phyloP scores from a whole-genome alignment of 2,888 invertebrate genomes.

The Mactromeris polynyma region DNA sequence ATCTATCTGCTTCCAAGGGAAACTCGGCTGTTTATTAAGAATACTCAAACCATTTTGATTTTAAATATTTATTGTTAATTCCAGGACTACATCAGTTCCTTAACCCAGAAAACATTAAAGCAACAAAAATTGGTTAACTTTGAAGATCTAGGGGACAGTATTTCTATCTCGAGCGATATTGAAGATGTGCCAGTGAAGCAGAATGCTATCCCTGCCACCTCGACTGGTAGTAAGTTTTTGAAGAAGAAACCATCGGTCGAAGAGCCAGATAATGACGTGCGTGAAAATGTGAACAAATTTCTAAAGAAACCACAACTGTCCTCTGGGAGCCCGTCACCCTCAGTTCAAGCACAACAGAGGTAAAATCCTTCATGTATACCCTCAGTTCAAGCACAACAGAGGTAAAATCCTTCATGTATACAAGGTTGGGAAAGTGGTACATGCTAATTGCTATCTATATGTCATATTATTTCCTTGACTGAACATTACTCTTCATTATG shows the following conservation, averaged over 20 bases:
- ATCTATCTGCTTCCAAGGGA: too few species aligned
- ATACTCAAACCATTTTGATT: neutral
- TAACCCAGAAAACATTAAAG: conserved; percentile 79
- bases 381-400: conserved; percentile 48
- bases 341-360: conserved; percentile 52
- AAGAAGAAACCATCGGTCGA: conserved; percentile 71
- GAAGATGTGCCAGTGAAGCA: conserved; percentile 63
- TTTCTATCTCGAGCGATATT: conserved; percentile 81
- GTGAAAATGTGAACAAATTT: conserved; percentile 60
- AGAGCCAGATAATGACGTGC: conserved; percentile 15
- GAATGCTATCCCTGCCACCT: conserved; percentile 39
- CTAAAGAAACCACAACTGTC: conserved; percentile 72
- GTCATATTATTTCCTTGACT: too few species aligned
- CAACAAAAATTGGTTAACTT: conserved; percentile 78
- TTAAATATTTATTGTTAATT: neutral
- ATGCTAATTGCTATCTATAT: too few species aligned
- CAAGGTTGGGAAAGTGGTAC: too few species aligned
- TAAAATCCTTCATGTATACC: conserved; percentile 41
- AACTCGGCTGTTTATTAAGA: too few species aligned
- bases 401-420: conserved; percentile 27
- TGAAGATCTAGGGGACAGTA: conserved; percentile 81
- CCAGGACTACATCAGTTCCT: conserved; percentile 80
- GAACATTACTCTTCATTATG: too few species aligned
- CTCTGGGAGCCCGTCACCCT: conserved; percentile 65
- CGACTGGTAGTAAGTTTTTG: conserved; percentile 78